Conservation (phyloP, 2,888 invertebrate species). For the Tenthredo scrophulariae region DNA sequence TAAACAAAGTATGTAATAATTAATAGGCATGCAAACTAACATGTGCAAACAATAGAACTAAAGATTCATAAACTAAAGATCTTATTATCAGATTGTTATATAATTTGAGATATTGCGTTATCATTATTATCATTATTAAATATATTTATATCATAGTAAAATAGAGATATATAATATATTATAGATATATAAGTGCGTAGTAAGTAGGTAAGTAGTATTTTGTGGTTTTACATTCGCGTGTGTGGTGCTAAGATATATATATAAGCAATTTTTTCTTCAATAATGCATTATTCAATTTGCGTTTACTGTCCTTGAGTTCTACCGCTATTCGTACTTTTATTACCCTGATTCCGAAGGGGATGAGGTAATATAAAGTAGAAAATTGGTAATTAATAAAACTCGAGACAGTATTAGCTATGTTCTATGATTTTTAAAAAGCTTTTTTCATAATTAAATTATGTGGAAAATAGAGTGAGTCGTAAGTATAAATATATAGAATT, state of each 20-base stretch:
- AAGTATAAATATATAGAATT: background rate
- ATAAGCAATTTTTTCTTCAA: background rate
- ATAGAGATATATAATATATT: conserved; percentile 65
- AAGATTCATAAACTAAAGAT: conserved; percentile 76
- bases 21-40: conserved; percentile 75
- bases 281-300: conserved; percentile 10
- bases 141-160: conserved; percentile 65
- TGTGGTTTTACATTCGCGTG: conserved; percentile 33
- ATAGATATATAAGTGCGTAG: conserved; percentile 60
- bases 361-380: background rate
- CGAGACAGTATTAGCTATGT: conserved; percentile 31
- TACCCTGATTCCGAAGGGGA: background rate
- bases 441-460: conserved; percentile 66
- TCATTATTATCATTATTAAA: conserved; percentile 58
- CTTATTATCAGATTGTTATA: conserved; percentile 77
- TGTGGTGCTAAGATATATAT: conserved; percentile 20
- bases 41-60: conserved; percentile 78
- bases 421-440: background rate
- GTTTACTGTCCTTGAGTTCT: conserved; percentile 22
- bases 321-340: background rate
- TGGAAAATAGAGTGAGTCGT: conserved; percentile 67
- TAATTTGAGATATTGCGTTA: conserved; percentile 68
- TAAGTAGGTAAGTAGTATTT: conserved; percentile 46
- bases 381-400: conserved; percentile 4
- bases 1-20: conserved; percentile 68